Conservation (phyloP, 2,113 vertebrate species). For the Grammomys surdaster region DNA sequence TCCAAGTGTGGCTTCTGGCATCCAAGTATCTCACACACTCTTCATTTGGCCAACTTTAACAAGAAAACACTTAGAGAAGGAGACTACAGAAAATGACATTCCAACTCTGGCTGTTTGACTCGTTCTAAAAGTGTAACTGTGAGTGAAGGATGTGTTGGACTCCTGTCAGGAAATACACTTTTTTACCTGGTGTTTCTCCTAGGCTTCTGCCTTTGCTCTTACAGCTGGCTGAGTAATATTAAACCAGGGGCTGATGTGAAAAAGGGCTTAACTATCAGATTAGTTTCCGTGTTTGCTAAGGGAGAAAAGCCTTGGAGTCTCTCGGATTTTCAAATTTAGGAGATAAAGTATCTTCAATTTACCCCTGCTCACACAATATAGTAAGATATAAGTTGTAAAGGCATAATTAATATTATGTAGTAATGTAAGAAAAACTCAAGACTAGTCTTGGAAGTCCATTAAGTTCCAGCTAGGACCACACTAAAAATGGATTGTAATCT, state of each 20-base stretch:
- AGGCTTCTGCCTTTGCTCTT: neutral
- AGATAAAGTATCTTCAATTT: slow-evolving; percentile 70
- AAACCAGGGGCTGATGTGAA: neutral
- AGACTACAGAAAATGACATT: neutral
- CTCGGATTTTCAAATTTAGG: slow-evolving; percentile 65
- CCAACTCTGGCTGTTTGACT: neutral
- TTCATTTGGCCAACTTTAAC: neutral
- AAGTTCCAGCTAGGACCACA: slow-evolving; percentile 79
- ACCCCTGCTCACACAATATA: slow-evolving; percentile 67
- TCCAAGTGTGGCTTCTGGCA: neutral
- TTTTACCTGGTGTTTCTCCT: neutral
- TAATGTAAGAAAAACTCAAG: slow-evolving; percentile 81
- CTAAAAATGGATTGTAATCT: slow-evolving; percentile 77
- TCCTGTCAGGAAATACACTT: neutral
- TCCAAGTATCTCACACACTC: neutral
- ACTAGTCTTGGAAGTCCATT: slow-evolving; percentile 78
- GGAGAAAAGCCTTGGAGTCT: neutral
- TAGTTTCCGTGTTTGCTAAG: slow-evolving; percentile 10
- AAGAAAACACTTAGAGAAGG: neutral
- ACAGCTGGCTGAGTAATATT: neutral
- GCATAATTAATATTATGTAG: slow-evolving; percentile 83
- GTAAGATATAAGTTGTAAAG: slow-evolving; percentile 80
- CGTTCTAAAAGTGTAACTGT: neutral
- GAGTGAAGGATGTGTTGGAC: neutral
- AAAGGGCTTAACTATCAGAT: neutral